Evolutionary conservation across 2,113 vertebrate genomes (phyloP).

Genomic region (Chionodraco myersi): DNA sequence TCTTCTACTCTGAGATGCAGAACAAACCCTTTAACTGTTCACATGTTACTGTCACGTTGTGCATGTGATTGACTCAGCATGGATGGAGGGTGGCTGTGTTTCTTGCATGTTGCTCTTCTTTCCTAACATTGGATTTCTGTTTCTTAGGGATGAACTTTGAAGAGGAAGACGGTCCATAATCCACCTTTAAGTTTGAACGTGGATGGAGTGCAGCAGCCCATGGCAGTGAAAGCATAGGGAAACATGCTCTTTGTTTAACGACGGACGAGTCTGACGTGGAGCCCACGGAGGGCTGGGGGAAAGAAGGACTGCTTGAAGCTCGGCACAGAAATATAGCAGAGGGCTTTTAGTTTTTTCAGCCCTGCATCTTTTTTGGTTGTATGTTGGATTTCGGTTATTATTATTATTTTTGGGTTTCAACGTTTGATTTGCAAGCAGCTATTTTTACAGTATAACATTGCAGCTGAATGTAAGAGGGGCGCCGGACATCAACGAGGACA

Average conservation of each 20-base stretch:
- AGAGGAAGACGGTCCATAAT: conserved; percentile 74
- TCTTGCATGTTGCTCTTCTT: not conserved
- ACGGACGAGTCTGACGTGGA: conserved; percentile 56
- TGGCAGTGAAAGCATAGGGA: conserved; percentile 85
- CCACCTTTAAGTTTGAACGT: conserved; percentile 76
- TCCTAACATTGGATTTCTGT: conserved; percentile 58
- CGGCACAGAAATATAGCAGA: conserved; percentile 72
- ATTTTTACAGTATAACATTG: conserved; percentile 67
- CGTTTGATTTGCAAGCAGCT: conserved; percentile 67
- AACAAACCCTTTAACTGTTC: conserved; percentile 23
- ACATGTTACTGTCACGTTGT: conserved; percentile 40
- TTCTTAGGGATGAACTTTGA: conserved; percentile 97
- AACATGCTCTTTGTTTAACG: conserved; percentile 83
- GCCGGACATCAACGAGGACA: conserved; percentile 62
- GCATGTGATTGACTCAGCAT: conserved; percentile 8
- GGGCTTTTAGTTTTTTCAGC: conserved; percentile 60
- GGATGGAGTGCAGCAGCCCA: conserved; percentile 79
- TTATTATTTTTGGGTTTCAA: conserved; percentile 53
- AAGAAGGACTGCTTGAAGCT: conserved; percentile 70
- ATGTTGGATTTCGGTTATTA: conserved; percentile 44
- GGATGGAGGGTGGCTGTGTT: conserved; percentile 7
- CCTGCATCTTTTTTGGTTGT: conserved; percentile 73
- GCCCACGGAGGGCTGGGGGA: conserved; percentile 34
- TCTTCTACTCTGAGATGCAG: conserved; percentile 49
- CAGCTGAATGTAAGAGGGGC: conserved; percentile 63